These are phyloP conservation scores for Isotomurus palustris DNA, from an alignment of 2,888 invertebrate genomes.

Conservation along the genomic window DNA sequence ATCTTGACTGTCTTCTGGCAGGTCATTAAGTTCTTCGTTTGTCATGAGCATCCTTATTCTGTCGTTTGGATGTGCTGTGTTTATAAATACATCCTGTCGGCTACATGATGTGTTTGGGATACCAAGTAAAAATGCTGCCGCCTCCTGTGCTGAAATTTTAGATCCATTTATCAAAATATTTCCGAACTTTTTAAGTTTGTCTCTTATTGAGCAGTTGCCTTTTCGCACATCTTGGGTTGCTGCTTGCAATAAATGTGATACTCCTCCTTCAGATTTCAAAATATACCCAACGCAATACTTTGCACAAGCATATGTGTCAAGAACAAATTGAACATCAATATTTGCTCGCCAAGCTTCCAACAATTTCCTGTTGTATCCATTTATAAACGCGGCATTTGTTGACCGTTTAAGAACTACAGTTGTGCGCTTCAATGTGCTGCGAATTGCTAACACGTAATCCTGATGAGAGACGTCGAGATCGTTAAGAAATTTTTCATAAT, in stretches of 20 bases:
- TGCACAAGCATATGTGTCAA: slow-evolving; percentile 48
- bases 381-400: slow-evolving; percentile 39
- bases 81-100: slow-evolving; percentile 37
- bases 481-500: background rate
- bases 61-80: slow-evolving; percentile 24
- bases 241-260: slow-evolving; percentile 40
- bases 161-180: slow-evolving; percentile 37
- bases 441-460: background rate
- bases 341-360: slow-evolving; percentile 47
- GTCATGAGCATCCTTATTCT: slow-evolving; percentile 20
- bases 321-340: slow-evolving; percentile 49
- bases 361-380: slow-evolving; percentile 44
- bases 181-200: slow-evolving; percentile 37
- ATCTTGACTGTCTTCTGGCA: slow-evolving; percentile 23
- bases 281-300: slow-evolving; percentile 47
- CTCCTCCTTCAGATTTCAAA: slow-evolving; percentile 35
- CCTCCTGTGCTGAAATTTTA: slow-evolving; percentile 23
- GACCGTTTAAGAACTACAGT: slow-evolving; percentile 42
- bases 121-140: slow-evolving; percentile 31
- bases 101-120: slow-evolving; percentile 25
- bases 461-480: background rate
- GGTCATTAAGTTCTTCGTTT: slow-evolving; percentile 13
- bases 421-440: background rate
- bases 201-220: slow-evolving; percentile 43
- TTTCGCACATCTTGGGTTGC: slow-evolving; percentile 42